Base-by-base conservation (phyloP, 2,888 invertebrate genomes). In the Drosophila subquinaria region DNA sequence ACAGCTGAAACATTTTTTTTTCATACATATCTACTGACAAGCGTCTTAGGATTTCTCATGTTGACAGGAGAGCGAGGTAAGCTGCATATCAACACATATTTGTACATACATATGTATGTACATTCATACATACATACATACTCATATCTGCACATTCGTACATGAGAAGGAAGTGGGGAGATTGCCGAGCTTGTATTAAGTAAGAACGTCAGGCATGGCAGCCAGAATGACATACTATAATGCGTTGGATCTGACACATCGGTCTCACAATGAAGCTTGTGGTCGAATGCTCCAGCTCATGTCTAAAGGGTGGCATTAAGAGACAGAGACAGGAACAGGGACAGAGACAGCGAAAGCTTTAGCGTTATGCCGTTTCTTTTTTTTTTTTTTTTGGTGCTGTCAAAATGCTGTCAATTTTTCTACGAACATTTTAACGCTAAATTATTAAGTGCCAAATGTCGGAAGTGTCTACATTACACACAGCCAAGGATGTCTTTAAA, bases 401-500 rank as follows among this genome's bases (percentile, higher is more conserved):
- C 88, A 79, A 81, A 87, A 79, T 68, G 69, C 83, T 89, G 88
- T 89, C 87, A 87, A 87, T 87, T 84, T 82, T 83, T 81, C 68
- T 76, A 68, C 79, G 70, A 85, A 85, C 81, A 81, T 79, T 81
- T 82, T 76, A 73, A 67, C 76, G 72, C 73, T 70, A 70, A 76
- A 79, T 81, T 81, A 78, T 81, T 73, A 73, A 78, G 81, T 78
- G 78, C 69, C 78, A 78, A 81, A 74, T 71, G 79, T 71, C 82
- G 79, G 75, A 82, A 71, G 66, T 74, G 64, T 65, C 74, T 61
- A 64, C 57, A 76, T 75, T 63, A 70, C 56, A 79, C 56, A 51
- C 69, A 65, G 23, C 15, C 42, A n/a, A 33, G 33, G 38, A 50
- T 48, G 38, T 40, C 43, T 15, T 57, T 23, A 59, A 48, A 38